Evolutionary conservation across 2,113 vertebrate species (phyloP).

Genomic region (Coregonus clupeaformis): DNA sequence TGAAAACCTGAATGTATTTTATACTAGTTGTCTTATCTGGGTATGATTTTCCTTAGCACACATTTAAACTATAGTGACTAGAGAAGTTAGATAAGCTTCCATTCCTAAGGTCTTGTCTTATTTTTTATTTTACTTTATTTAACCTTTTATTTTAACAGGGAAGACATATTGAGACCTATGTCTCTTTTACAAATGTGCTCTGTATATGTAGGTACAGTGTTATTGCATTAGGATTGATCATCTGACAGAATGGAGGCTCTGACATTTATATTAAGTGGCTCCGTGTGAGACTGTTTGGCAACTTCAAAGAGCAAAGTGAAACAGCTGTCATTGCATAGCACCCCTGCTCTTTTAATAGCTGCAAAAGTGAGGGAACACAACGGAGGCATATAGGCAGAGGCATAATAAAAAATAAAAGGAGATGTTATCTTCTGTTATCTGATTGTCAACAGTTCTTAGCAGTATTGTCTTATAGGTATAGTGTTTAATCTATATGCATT

Average conservation of each 20-base stretch:
- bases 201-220: background rate
- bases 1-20: constrained; percentile 9
- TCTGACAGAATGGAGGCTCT: constrained; percentile 45
- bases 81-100: constrained; percentile 14
- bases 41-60: constrained; percentile 15
- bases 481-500: too few relatives aligned
- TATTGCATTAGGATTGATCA: constrained; percentile 23
- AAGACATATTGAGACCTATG: too few relatives aligned
- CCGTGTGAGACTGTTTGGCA: constrained; percentile 48
- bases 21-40: background rate
- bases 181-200: too few relatives aligned
- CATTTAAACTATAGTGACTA: constrained; percentile 43
- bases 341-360: background rate
- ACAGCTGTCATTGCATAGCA: constrained; percentile 39
- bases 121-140: too few relatives aligned
- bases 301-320: constrained; percentile 51
- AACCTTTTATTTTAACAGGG: too few relatives aligned
- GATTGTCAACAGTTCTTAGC: too few relatives aligned
- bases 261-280: constrained; percentile 67
- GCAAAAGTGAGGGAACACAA: constrained; percentile 12
- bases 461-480: too few relatives aligned
- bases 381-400: constrained; percentile 23
- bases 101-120: constrained; percentile 8
- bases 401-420: too few relatives aligned
- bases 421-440: too few relatives aligned